phyloP scores from a whole-genome alignment of 2,113 vertebrate species.

The Vireo altiloquus region DNA sequence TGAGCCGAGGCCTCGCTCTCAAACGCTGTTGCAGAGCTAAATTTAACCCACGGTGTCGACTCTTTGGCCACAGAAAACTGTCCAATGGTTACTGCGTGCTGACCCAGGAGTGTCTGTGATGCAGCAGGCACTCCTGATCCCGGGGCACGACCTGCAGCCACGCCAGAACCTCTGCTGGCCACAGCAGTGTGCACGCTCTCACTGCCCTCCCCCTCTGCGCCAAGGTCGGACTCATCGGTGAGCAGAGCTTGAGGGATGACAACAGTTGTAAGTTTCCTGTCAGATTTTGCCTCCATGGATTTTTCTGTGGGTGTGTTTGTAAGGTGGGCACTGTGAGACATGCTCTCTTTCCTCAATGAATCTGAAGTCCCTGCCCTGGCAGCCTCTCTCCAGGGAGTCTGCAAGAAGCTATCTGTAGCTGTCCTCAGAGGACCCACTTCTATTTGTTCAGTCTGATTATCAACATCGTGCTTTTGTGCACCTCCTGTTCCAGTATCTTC shows the following conservation, averaged over 20 bases:
- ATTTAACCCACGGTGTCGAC: not conserved
- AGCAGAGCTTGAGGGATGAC: slow-evolving; percentile 47
- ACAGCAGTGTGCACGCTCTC: not conserved
- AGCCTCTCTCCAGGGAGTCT: slow-evolving; percentile 25
- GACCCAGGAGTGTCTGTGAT: slow-evolving; percentile 42
- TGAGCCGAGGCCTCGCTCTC: not conserved
- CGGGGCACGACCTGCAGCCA: not conserved
- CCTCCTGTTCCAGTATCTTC: slow-evolving; percentile 33
- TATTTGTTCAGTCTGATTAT: slow-evolving; percentile 74
- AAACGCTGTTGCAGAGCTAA: not conserved
- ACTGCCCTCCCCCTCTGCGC: slow-evolving; percentile 32
- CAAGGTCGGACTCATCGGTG: not conserved
- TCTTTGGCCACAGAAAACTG: not conserved
- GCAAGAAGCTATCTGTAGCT: slow-evolving; percentile 45
- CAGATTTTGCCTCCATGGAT: slow-evolving; percentile 67
- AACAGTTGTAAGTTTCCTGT: slow-evolving; percentile 53
- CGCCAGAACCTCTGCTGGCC: not conserved
- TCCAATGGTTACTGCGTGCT: not conserved
- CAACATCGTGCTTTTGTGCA: slow-evolving; percentile 18
- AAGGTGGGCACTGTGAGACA: not conserved
- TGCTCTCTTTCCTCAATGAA: slow-evolving; percentile 20
- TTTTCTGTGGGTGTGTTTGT: slow-evolving; percentile 53
- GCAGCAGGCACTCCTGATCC: slow-evolving; percentile 44
- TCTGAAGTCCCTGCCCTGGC: slow-evolving; percentile 42
- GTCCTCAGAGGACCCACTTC: slow-evolving; percentile 73